Evolutionary conservation across 2,113 vertebrate species (phyloP).

Genomic region (Puffinus mauretanicus): DNA sequence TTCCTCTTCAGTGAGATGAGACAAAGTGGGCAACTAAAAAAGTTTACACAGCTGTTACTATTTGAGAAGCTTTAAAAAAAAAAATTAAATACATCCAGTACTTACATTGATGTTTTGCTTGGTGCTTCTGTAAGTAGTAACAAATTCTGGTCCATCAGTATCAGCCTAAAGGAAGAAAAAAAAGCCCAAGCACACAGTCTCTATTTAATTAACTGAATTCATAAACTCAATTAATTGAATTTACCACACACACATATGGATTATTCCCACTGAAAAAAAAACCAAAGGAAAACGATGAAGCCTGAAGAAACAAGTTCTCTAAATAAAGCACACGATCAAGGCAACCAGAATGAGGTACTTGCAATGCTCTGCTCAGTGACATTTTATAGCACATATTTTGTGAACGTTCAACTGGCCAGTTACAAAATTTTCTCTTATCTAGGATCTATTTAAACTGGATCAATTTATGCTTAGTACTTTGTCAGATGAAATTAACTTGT

Average conservation of each 20-base stretch:
- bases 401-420: not conserved
- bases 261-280: not conserved
- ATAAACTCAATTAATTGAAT: not conserved
- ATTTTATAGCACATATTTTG: not conserved
- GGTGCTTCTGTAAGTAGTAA: conserved; percentile 78
- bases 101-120: conserved; percentile 86
- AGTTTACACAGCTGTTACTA: not conserved
- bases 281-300: not conserved
- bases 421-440: not conserved
- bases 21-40: not conserved
- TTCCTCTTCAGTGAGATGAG: not conserved
- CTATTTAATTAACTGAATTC: not conserved
- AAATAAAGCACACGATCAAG: not conserved
- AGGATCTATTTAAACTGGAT: not conserved
- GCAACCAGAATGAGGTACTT: not conserved
- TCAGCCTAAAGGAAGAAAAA: conserved; percentile 78
- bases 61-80: not conserved
- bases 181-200: not conserved
- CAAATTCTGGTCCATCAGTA: conserved; percentile 83
- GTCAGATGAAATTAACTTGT: not conserved
- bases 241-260: not conserved
- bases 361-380: not conserved
- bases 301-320: not conserved
- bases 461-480: not conserved
- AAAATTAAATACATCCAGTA: not conserved